Evolutionary conservation across 2,888 invertebrate species (phyloP).

Genomic region (Caenorhabditis becei): DNA sequence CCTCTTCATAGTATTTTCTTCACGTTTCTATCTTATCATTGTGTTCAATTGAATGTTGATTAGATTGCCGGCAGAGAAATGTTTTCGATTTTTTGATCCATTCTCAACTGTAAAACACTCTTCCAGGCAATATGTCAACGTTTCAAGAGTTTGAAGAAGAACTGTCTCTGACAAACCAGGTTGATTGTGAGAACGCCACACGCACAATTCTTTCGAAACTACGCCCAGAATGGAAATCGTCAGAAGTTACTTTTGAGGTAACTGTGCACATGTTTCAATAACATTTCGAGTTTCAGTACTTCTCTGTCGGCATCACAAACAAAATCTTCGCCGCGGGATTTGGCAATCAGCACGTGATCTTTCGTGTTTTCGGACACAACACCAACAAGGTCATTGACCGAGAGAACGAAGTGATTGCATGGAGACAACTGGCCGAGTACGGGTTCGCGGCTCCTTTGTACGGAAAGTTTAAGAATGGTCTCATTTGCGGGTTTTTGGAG

Average conservation of each 20-base stretch:
- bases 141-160: slow-evolving; percentile 37
- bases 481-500: slow-evolving; percentile 89
- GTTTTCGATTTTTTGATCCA: slow-evolving; percentile 50
- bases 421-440: slow-evolving; percentile 69
- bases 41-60: slow-evolving; percentile 44
- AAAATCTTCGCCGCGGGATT: slow-evolving; percentile 74
- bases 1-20: too few relatives aligned
- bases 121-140: slow-evolving; percentile 16
- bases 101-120: slow-evolving; percentile 13
- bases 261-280: neutral
- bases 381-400: slow-evolving; percentile 81
- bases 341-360: slow-evolving; percentile 71
- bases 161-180: slow-evolving; percentile 32
- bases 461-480: slow-evolving; percentile 93
- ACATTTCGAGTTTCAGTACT: slow-evolving; percentile 65
- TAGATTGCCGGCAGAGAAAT: slow-evolving; percentile 24
- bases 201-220: slow-evolving; percentile 25
- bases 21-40: slow-evolving; percentile 42
- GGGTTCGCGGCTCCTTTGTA: slow-evolving; percentile 90
- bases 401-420: slow-evolving; percentile 73
- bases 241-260: slow-evolving; percentile 46
- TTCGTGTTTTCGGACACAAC: slow-evolving; percentile 81
- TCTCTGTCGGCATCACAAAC: slow-evolving; percentile 81
- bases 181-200: slow-evolving; percentile 41
- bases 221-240: slow-evolving; percentile 43